A percentile compares a stretch with the other conserved stretches of the same genome.
phyloP scores from a whole-genome alignment of 2,888 invertebrate species.

The Apamea anceps region DNA sequence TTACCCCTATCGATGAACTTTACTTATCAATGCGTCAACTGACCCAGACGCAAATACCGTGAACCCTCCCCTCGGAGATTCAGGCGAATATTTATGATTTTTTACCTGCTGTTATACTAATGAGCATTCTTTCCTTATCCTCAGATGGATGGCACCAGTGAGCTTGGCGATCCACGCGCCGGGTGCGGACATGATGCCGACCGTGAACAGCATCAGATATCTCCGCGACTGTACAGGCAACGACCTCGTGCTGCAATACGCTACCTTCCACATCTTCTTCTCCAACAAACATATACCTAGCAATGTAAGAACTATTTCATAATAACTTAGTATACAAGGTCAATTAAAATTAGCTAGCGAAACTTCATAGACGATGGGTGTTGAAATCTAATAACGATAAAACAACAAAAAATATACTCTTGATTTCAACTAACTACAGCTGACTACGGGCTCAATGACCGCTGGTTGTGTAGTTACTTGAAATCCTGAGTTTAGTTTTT shows the following conservation, averaged over 20 bases:
- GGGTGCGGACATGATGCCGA: slow-evolving; percentile 94
- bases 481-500: background rate
- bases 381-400: too few relatives aligned
- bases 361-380: too few relatives aligned
- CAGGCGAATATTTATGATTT: background rate
- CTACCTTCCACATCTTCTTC: slow-evolving; percentile 97
- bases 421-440: background rate
- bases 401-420: background rate
- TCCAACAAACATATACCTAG: slow-evolving; percentile 95
- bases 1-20: background rate
- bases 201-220: slow-evolving; percentile 95
- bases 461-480: background rate
- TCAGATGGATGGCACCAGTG: slow-evolving; percentile 96
- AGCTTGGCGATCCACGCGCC: slow-evolving; percentile 97
- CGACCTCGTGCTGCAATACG: slow-evolving; percentile 93
- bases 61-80: background rate
- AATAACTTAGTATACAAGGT: background rate
- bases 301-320: slow-evolving; percentile 72
- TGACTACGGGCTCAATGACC: background rate
- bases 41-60: background rate
- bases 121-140: slow-evolving; percentile 42
- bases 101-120: slow-evolving; percentile 11
- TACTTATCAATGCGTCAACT: background rate
- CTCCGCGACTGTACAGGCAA: slow-evolving; percentile 93
- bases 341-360: background rate